Evolutionary conservation across 2,888 invertebrate genomes (phyloP), one percentile per base, ranked within the genome.

Genomic region (Quadriops clusia): DNA sequence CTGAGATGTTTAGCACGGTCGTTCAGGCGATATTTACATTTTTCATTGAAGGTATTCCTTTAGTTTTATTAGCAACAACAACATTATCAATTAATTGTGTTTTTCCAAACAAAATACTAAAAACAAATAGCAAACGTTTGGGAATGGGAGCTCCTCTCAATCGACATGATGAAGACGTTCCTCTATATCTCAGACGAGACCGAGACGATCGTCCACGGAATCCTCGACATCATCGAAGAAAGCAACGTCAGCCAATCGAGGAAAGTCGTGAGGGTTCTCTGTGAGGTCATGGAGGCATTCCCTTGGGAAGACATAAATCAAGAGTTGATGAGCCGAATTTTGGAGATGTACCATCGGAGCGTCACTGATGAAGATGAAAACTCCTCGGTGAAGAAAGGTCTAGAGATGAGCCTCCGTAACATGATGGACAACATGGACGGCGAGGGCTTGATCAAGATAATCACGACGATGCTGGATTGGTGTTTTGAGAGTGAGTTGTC

Each of bases 341-440:
- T 73, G 28, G 55, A 59, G 17, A 60, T 70, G 33, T 69, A 68
- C 35, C 56, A 64, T 12, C 50, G 50, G 11, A 66, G 66, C 34
- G 54, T 68, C n/a, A 37, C 41, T 27, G 17, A 49, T 26, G 42
- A 47, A 2, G 45, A 44, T 13, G 28, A 45, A 4, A 40, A 43
- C 4, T 45, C 47, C 2, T 65, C 64, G 29, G 42, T 72, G 30
- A 58, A 57, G 18, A 66, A 62, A 39, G 67, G 70, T 2, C 58
- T 73, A 5, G 70, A 72, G 44, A 62, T 68, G 1, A 72, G 70
- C 39, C 44, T 74, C 2, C 58, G 65, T 16, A 59, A 67, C 11
- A 61, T 68, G 7, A 64, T 70, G 9, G 60, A 63, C 26, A 63
- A 67, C 38, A 58, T 68, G 8, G 45, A 57, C 3, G 68, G 68